Base-by-base conservation (phyloP, 2,797 vertebrate genomes). In the Anguilla anguilla region DNA sequence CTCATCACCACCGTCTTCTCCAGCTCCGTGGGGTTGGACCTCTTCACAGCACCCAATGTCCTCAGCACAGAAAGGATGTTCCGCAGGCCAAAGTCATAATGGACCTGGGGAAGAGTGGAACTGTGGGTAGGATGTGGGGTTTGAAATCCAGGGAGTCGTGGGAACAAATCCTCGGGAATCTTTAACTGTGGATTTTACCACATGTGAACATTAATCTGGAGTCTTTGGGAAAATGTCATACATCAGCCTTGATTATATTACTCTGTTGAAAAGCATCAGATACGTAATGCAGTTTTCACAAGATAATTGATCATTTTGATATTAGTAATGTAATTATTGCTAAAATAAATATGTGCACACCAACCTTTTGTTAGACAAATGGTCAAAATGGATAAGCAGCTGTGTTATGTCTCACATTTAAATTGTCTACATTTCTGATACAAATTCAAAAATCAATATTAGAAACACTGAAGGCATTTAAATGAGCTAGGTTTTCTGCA, bases 1-100 rank as follows among this genome's bases (percentile, higher is more conserved):
- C 97, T 96, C 97, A 97, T 97, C 89, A 97, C 96, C 64, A 97
- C 94, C 0, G 96, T 97, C 91, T 95, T 95, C 94, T 97, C 97
- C 28, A 94, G 92, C 85, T 97, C 97, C 17, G 92, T 90, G 0
- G 97, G 97, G 90, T 96, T 97, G 10, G 96, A 95, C 88, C 97
- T 95, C 93, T 97, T 97, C 89, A 96, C 96, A 1, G 96, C 92
- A 79, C 97, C 97, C 88, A 97, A 94, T 0, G 97, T 97, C 92
- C 97, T 95, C 93, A 97, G 90, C 87, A 97, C 97, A 0, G 97
- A 97, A 91, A 97, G 89, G 91, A 97, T 97, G 93, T 97, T 97
- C 92, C 97, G 95, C 90, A 97, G 94, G 1, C 97, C 97, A 69
- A 97, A 97, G 89, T 97, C 97, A 86, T 97, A 97, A 86, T 97